Percentiles rank a stretch among this genome's conserved stretches.
These are phyloP conservation scores for Lycocorax pyrrhopterus DNA, from an alignment of 2,113 vertebrate species.

Conservation along the genomic window DNA sequence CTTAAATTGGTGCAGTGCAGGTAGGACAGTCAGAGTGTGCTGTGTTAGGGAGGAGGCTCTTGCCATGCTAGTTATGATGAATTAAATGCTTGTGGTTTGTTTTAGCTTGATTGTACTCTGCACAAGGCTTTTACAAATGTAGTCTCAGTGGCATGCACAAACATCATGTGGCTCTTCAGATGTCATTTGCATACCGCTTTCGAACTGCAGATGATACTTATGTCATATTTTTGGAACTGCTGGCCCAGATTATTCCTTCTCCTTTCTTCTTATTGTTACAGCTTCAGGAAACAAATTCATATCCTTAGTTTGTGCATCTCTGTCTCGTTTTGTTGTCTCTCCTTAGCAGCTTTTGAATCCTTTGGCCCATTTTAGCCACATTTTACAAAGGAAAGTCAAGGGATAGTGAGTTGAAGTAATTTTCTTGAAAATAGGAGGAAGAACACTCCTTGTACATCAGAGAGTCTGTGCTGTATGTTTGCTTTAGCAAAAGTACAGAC, in stretches of 20 bases:
- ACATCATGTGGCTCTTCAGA: not conserved
- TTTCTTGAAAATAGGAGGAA: not conserved
- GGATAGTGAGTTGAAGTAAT: not conserved
- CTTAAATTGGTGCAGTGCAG: fast-evolving
- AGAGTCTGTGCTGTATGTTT: not conserved
- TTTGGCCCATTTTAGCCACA: not conserved
- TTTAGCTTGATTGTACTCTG: not conserved
- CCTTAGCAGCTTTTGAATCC: not conserved
- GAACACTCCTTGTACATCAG: not conserved
- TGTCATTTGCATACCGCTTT: not conserved
- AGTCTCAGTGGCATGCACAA: not conserved
- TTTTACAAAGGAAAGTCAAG: not conserved
- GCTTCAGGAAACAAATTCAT: not conserved
- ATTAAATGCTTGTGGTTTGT: not conserved
- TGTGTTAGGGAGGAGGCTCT: not conserved
- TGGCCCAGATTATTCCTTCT: not conserved
- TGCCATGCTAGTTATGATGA: not conserved
- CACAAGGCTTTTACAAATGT: not conserved
- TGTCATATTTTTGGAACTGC: not conserved
- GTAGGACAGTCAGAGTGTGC: not conserved
- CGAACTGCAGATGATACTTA: not conserved
- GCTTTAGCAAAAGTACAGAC: not conserved
- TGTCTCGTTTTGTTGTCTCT: not conserved
- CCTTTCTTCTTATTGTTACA: not conserved
- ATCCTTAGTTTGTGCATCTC: not conserved